phyloP scores from a whole-genome alignment of 2,113 vertebrate species.

The Onychostoma macrolepis region DNA sequence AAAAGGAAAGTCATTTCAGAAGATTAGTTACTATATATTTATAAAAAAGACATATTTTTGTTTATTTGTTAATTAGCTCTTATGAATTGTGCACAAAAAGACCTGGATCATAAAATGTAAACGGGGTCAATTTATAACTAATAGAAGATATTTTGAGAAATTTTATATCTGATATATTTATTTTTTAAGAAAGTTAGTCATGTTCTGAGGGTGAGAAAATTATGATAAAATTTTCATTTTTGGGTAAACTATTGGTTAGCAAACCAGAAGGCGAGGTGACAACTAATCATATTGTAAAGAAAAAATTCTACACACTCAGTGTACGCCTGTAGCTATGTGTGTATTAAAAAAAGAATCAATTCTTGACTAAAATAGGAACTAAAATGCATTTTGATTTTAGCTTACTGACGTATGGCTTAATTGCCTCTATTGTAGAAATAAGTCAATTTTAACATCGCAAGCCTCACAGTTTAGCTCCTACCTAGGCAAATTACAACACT shows the following conservation, averaged over 20 bases:
- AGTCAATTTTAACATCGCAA: background rate
- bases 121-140: background rate
- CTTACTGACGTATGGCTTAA: background rate
- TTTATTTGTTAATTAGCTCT: background rate
- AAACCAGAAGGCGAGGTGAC: background rate
- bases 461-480: background rate
- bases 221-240: background rate
- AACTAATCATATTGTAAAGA: background rate
- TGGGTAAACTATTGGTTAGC: background rate
- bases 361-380: background rate
- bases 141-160: background rate
- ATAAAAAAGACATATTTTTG: too few species aligned
- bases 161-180: background rate
- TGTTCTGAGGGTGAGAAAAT: background rate
- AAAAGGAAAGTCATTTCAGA: too few species aligned
- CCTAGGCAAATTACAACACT: background rate
- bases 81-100: background rate
- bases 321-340: background rate
- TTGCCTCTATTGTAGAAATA: background rate
- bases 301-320: background rate
- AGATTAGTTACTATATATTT: too few species aligned
- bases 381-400: background rate
- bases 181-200: background rate
- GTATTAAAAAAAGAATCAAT: background rate
- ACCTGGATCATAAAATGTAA: background rate